These are phyloP conservation scores for Listrodromus nycthemerus DNA, from an alignment of 2,888 invertebrate genomes.

Conservation along the genomic window DNA sequence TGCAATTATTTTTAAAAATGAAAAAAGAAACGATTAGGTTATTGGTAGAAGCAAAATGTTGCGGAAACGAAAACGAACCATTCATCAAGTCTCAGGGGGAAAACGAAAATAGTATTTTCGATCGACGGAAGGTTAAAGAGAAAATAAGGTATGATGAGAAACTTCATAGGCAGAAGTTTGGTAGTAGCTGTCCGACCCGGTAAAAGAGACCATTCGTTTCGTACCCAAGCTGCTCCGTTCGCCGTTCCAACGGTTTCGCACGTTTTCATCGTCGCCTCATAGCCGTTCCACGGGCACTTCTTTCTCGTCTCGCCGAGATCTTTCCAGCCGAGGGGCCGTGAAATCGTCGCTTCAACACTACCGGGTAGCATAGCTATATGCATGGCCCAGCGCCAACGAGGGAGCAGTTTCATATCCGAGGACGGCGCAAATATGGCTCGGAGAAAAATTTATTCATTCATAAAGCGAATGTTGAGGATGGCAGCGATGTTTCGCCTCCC, in stretches of 20 bases:
- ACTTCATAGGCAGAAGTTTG: slow-evolving; percentile 23
- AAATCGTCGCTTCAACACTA: slow-evolving; percentile 56
- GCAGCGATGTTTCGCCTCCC: slow-evolving; percentile 15
- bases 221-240: slow-evolving; percentile 44
- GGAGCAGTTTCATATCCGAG: slow-evolving; percentile 54
- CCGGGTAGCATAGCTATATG: slow-evolving; percentile 18
- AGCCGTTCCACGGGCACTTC: slow-evolving; percentile 13
- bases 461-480: slow-evolving; percentile 46
- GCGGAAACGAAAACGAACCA: slow-evolving; percentile 16
- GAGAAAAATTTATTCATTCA: slow-evolving; percentile 62
- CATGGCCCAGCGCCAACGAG: slow-evolving; percentile 33
- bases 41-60: not conserved
- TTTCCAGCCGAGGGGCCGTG: slow-evolving; percentile 63
- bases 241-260: slow-evolving; percentile 47
- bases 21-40: not conserved
- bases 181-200: slow-evolving; percentile 38
- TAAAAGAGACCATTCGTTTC: slow-evolving; percentile 60
- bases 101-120: not conserved
- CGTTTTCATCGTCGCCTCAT: slow-evolving; percentile 41
- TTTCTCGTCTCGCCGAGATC: slow-evolving; percentile 49
- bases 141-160: slow-evolving; percentile 20
- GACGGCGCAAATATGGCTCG: slow-evolving; percentile 41
- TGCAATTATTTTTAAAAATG: not conserved
- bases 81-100: not conserved
- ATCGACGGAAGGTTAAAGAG: not conserved